Evolutionary conservation across 64 coral and sea anemone genomes (phyloP).

Genomic region (Orbicella faveolata): DNA sequence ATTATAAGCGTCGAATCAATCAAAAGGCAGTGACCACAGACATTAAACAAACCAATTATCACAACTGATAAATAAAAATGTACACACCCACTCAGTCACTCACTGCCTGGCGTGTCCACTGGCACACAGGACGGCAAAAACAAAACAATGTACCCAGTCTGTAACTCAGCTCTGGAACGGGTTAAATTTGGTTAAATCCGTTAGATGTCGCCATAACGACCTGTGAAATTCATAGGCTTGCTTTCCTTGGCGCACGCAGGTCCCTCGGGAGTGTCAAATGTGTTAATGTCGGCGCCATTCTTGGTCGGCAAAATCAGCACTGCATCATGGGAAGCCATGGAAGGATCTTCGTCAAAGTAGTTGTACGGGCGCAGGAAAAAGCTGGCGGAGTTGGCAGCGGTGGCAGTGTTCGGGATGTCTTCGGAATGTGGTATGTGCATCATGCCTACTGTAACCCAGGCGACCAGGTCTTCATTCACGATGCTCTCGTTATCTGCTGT

Average conservation of each 20-base stretch:
- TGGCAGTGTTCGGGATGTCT: constrained; percentile 81
- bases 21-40: not conserved
- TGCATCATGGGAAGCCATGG: constrained; percentile 67
- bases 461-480: constrained; percentile 77
- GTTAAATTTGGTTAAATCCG: not conserved
- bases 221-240: constrained; percentile 23
- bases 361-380: constrained; percentile 86
- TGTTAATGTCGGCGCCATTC: constrained; percentile 29
- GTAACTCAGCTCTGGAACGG: not conserved
- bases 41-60: not conserved
- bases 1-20: too few relatives aligned
- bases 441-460: constrained; percentile 75
- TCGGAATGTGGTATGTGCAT: constrained; percentile 86
- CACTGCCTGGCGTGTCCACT: too few relatives aligned
- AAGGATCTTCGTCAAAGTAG: constrained; percentile 87
- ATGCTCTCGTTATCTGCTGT: constrained; percentile 74
- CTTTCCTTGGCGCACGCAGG: constrained; percentile 22
- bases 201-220: not conserved
- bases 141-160: not conserved
- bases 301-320: constrained; percentile 63
- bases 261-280: constrained; percentile 54
- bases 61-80: too few relatives aligned
- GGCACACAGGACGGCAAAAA: too few relatives aligned
- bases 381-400: constrained; percentile 53
- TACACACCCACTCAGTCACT: too few relatives aligned